Percentiles rank a stretch among this genome's conserved stretches.
These are phyloP conservation scores for Campoletis sonorensis DNA, from an alignment of 1,140 invertebrate species.

Conservation along the genomic window DNA sequence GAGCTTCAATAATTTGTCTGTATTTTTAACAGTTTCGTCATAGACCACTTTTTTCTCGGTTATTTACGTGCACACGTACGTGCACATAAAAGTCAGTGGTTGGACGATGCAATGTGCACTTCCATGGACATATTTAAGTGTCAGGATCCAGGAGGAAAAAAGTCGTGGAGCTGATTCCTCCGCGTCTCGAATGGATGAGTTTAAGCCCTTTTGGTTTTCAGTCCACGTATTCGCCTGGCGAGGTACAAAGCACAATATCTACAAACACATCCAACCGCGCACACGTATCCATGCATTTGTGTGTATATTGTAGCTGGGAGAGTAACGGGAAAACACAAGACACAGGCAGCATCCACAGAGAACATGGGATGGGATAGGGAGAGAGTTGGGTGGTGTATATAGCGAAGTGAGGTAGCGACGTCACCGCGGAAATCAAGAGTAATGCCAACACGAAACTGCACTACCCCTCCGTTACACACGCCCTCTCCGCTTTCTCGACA, in stretches of 20 bases:
- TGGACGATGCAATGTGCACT: too few relatives aligned
- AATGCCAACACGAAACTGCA: slow-evolving; percentile 78
- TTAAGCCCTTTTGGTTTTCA: too few relatives aligned
- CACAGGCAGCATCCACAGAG: slow-evolving; percentile 42
- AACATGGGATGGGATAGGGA: slow-evolving; percentile 46
- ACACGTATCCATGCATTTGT: not conserved
- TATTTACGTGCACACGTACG: too few relatives aligned
- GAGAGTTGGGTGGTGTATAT: slow-evolving; percentile 47
- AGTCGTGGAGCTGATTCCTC: too few relatives aligned
- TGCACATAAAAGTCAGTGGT: too few relatives aligned
- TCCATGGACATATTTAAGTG: too few relatives aligned
- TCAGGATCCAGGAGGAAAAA: too few relatives aligned
- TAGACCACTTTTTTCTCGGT: too few relatives aligned
- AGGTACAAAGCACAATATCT: not conserved
- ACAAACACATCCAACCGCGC: slow-evolving; percentile 7
- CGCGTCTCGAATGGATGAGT: too few relatives aligned
- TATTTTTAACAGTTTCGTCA: too few relatives aligned
- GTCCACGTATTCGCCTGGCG: too few relatives aligned
- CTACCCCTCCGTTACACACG: slow-evolving; percentile 73
- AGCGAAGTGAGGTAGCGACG: slow-evolving; percentile 69
- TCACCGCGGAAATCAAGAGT: slow-evolving; percentile 77
- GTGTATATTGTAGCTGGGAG: slow-evolving; percentile 33
- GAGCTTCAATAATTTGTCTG: too few relatives aligned
- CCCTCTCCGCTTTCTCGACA: slow-evolving; percentile 65
- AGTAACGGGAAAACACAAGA: slow-evolving; percentile 58